Conservation (phyloP, 2,797 vertebrate genomes). For the Thunnus albacares region DNA sequence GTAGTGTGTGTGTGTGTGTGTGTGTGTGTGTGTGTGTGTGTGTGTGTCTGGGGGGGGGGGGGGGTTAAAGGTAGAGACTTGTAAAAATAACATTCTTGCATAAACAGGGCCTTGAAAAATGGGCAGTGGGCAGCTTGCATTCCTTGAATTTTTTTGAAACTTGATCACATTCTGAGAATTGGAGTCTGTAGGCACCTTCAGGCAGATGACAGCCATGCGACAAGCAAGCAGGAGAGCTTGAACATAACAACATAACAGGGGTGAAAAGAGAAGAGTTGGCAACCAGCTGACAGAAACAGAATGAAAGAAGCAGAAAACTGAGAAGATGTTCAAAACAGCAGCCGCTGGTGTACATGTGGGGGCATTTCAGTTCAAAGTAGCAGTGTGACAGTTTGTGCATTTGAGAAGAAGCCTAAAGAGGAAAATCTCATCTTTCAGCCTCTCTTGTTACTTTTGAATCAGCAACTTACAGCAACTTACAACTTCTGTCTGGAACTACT, state of each 20-base stretch:
- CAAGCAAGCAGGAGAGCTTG: neutral
- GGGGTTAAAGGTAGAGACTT: constrained; percentile 62
- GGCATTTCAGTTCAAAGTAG: constrained; percentile 30
- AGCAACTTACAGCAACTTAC: neutral
- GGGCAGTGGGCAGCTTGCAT: constrained; percentile 74
- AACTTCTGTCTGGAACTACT: no score
- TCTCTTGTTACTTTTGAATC: neutral
- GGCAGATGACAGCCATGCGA: constrained; percentile 61
- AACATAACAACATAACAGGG: constrained; percentile 20
- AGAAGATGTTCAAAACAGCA: constrained; percentile 41
- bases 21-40: constrained; percentile 16
- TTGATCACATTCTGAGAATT: constrained; percentile 74
- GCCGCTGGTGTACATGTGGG: neutral
- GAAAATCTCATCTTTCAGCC: neutral
- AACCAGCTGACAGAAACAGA: constrained; percentile 21
- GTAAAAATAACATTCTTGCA: constrained; percentile 85
- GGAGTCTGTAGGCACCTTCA: constrained; percentile 59
- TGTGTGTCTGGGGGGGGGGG: neutral
- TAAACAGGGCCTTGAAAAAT: constrained; percentile 81
- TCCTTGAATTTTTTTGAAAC: constrained; percentile 81
- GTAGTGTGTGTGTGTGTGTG: constrained; percentile 8
- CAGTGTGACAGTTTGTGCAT: neutral
- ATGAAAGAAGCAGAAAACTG: neutral
- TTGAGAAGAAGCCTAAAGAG: neutral
- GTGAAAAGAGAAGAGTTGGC: constrained; percentile 23